Evolutionary conservation across 1,140 invertebrate species (phyloP).

Genomic region (Lethrus apterus): DNA sequence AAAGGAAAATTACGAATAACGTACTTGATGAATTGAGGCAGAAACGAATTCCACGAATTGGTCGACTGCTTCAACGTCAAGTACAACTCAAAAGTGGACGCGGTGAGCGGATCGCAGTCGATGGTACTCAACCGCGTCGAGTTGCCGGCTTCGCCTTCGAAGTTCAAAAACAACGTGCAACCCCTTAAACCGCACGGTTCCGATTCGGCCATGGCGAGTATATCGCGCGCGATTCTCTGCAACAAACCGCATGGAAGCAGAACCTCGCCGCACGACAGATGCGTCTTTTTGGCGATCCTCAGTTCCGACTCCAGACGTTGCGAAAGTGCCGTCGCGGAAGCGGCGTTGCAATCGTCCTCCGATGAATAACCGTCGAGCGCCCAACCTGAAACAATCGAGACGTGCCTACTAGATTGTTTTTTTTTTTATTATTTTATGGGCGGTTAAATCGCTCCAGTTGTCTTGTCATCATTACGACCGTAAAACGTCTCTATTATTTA

Average conservation of each 20-base stretch:
- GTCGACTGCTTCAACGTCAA: slow-evolving; percentile 74
- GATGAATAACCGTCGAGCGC: slow-evolving; percentile 21
- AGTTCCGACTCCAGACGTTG: slow-evolving; percentile 66
- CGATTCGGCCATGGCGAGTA: slow-evolving; percentile 68
- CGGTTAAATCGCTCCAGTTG: too few species aligned
- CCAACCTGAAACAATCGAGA: slow-evolving; percentile 26
- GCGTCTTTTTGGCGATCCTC: slow-evolving; percentile 66
- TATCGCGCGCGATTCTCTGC: slow-evolving; percentile 63
- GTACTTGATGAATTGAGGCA: slow-evolving; percentile 81
- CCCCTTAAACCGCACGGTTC: slow-evolving; percentile 78
- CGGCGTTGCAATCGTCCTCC: slow-evolving; percentile 24
- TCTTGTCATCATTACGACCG: too few species aligned
- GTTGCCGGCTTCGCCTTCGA: slow-evolving; percentile 57
- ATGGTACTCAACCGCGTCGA: slow-evolving; percentile 57
- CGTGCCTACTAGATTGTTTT: not conserved
- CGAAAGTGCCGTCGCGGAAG: slow-evolving; percentile 50
- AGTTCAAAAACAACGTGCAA: slow-evolving; percentile 68
- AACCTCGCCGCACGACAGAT: slow-evolving; percentile 71
- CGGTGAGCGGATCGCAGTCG: slow-evolving; percentile 72
- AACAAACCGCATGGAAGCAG: slow-evolving; percentile 71
- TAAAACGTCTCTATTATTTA: not conserved
- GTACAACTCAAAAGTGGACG: slow-evolving; percentile 79
- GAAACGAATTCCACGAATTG: slow-evolving; percentile 71
- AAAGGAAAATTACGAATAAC: slow-evolving; percentile 35
- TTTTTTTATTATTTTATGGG: too few species aligned